A percentile compares a stretch with the other conserved stretches of the same genome.
Conservation (phyloP, 2,888 invertebrate genomes). For the Criorhina ranunculi region DNA sequence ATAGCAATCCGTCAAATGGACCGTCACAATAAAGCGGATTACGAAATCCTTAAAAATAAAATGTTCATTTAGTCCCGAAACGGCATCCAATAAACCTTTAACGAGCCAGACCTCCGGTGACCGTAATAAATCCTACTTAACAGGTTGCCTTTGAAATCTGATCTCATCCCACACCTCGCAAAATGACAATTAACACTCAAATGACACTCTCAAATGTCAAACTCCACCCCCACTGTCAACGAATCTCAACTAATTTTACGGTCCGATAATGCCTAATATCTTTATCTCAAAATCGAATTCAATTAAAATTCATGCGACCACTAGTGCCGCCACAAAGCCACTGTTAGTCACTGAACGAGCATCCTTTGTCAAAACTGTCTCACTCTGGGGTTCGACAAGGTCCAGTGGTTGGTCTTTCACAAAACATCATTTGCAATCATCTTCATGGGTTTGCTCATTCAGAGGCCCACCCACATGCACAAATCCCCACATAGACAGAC, state of each 20-base stretch:
- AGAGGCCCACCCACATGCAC: neutral
- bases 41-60: conserved; percentile 2
- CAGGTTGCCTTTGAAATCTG: conserved; percentile 4
- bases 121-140: conserved; percentile 40
- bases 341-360: neutral
- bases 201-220: neutral
- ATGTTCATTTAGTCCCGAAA: conserved; percentile 18
- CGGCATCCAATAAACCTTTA: conserved; percentile 21
- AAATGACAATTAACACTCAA: conserved; percentile 25
- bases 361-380: conserved; percentile 6
- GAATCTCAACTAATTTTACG: conserved; percentile 32
- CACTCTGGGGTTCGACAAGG: neutral
- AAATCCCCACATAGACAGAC: neutral
- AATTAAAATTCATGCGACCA: conserved; percentile 23
- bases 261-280: conserved; percentile 25
- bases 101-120: conserved; percentile 19
- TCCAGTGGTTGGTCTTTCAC: neutral
- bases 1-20: conserved; percentile 9
- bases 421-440: conserved; percentile 15
- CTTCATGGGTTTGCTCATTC: neutral
- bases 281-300: conserved; percentile 15
- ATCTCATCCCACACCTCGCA: neutral
- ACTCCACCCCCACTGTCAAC: neutral
- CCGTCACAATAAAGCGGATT: conserved; percentile 10
- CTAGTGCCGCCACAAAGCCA: neutral